Conservation (phyloP, 2,888 invertebrate genomes). For the Drosophila nr. perissopoda region DNA sequence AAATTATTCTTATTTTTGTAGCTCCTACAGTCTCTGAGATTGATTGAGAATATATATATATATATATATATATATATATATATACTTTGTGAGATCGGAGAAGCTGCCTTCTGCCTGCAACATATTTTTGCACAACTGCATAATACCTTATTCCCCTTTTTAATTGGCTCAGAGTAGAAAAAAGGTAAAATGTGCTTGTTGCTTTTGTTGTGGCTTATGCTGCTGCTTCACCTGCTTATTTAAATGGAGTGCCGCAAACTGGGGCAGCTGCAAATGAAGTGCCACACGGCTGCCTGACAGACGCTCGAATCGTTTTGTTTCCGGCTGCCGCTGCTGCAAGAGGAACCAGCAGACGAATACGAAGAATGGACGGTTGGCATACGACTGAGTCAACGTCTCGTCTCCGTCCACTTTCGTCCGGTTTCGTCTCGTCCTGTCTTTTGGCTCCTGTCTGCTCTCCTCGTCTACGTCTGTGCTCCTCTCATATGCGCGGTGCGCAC, state of each 20-base stretch:
- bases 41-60: not conserved
- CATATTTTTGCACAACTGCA: not conserved
- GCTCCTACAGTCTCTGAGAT: not conserved
- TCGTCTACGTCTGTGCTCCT: not conserved
- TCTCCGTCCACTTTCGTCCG: not conserved
- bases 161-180: not conserved
- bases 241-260: constrained; percentile 18
- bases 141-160: not conserved
- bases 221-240: constrained; percentile 13
- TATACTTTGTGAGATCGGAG: not conserved
- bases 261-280: constrained; percentile 53
- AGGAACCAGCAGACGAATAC: not conserved
- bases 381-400: not conserved
- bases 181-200: constrained; percentile 18
- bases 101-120: not conserved
- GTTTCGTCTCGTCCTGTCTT: not conserved
- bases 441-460: not conserved
- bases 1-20: not conserved
- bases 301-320: constrained; percentile 30
- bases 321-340: constrained; percentile 8
- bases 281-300: constrained; percentile 48
- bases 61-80: no score
- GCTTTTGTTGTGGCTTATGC: not conserved
- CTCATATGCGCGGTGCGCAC: not conserved
- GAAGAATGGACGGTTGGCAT: not conserved